Evolutionary conservation across 2,797 vertebrate genomes (phyloP).

Genomic region (Eulemur coronatus): DNA sequence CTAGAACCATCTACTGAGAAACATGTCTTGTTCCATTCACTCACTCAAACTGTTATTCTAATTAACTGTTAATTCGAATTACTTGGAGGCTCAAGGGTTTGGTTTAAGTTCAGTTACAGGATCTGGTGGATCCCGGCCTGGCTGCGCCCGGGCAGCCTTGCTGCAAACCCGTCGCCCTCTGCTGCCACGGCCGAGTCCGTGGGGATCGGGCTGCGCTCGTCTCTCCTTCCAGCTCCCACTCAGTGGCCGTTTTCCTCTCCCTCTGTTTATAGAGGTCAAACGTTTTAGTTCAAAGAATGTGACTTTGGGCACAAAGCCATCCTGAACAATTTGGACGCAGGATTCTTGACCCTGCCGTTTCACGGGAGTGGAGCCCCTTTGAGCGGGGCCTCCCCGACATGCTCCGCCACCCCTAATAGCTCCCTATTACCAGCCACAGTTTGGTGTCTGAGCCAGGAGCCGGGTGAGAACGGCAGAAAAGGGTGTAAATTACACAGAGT

Average conservation of each 20-base stretch:
- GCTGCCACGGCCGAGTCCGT: fast-evolving
- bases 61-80: background rate
- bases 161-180: fast-evolving
- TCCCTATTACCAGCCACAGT: conserved; percentile 87
- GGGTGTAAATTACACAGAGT: conserved; percentile 86
- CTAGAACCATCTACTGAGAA: background rate
- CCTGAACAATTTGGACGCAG: conserved; percentile 47
- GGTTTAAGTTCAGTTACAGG: fast-evolving
- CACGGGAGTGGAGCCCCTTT: conserved; percentile 71
- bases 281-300: conserved; percentile 70
- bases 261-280: conserved; percentile 42
- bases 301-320: conserved; percentile 75
- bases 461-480: conserved; percentile 75
- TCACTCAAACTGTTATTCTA: background rate
- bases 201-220: fast-evolving
- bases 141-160: fast-evolving
- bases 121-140: fast-evolving
- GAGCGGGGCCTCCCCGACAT: conserved; percentile 80
- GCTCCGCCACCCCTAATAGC: conserved; percentile 85
- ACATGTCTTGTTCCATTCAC: background rate
- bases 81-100: fast-evolving
- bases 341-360: conserved; percentile 80
- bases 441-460: conserved; percentile 87
- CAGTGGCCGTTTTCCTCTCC: background rate
- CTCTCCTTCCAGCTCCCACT: background rate